These are phyloP conservation scores for Ecdyonurus torrentis DNA, from an alignment of 2,888 invertebrate genomes.

Conservation along the genomic window DNA sequence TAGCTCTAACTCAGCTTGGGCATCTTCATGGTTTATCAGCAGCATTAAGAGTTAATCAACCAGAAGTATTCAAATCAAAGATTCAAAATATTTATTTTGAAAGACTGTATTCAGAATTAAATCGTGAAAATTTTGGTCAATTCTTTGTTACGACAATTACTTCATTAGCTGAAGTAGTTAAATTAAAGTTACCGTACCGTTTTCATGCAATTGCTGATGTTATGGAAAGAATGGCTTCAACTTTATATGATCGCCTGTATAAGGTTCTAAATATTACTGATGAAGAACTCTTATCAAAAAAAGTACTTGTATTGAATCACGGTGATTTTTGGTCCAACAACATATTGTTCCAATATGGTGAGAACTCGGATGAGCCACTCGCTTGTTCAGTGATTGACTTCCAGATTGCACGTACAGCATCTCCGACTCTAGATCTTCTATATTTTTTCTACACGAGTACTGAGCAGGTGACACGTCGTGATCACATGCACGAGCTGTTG, in stretches of 20 bases:
- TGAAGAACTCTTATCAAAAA: not conserved
- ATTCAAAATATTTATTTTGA: not conserved
- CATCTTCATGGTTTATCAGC: not conserved
- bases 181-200: not conserved
- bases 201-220: not conserved
- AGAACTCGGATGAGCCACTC: not conserved
- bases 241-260: not conserved
- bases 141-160: not conserved
- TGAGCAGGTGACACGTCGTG: not conserved
- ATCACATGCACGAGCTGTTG: not conserved
- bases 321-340: constrained; percentile 8
- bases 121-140: not conserved
- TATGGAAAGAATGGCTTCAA: not conserved
- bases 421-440: constrained; percentile 5
- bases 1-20: not conserved
- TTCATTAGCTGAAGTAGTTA: not conserved
- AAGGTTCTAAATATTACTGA: not conserved
- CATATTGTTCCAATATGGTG: constrained; percentile 3
- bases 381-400: constrained; percentile 3
- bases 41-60: not conserved
- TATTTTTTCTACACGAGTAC: constrained; percentile 7
- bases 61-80: not conserved
- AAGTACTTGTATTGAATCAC: constrained; percentile 3
- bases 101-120: not conserved
- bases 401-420: constrained; percentile 5